Evolutionary conservation across 2,888 invertebrate genomes (phyloP).

Genomic region (Melinopterus prodromus): DNA sequence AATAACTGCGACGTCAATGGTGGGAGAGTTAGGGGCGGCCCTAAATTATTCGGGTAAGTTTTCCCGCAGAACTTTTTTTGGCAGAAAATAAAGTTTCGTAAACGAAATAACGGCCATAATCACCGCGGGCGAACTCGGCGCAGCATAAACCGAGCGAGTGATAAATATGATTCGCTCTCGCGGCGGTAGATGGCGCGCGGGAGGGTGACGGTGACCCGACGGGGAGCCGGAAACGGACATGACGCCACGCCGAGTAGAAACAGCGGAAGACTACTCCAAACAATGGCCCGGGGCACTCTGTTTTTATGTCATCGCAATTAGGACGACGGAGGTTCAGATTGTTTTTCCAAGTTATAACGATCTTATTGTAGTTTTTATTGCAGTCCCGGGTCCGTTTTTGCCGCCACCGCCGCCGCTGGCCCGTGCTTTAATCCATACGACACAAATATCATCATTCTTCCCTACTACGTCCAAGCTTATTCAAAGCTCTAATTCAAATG

Average conservation of each 20-base stretch:
- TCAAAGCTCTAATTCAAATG: neutral
- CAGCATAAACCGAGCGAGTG: conserved; percentile 45
- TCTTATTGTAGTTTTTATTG: conserved; percentile 46
- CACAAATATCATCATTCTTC: conserved; percentile 37
- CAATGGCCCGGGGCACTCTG: conserved; percentile 58
- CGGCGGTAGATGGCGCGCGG: conserved; percentile 36
- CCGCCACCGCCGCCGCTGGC: conserved; percentile 6
- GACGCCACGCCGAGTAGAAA: conserved; percentile 63
- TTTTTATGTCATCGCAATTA: conserved; percentile 60
- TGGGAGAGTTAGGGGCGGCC: neutral
- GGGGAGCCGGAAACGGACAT: conserved; percentile 60
- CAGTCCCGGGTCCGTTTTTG: conserved; percentile 40
- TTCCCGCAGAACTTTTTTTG: conserved; percentile 7
- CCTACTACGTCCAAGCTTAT: conserved; percentile 5
- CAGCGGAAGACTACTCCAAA: conserved; percentile 62
- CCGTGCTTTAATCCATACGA: neutral
- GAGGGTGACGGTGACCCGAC: conserved; percentile 40
- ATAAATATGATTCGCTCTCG: conserved; percentile 51
- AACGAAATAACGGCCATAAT: conserved; percentile 29
- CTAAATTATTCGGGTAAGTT: neutral
- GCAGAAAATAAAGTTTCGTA: conserved; percentile 34
- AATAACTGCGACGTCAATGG: neutral
- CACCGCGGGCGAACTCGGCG: conserved; percentile 14
- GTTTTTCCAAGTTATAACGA: conserved; percentile 55
- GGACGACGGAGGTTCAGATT: conserved; percentile 58